These are phyloP conservation scores for Oscheius myriophilus DNA, from an alignment of 2,888 invertebrate genomes.

Conservation along the genomic window DNA sequence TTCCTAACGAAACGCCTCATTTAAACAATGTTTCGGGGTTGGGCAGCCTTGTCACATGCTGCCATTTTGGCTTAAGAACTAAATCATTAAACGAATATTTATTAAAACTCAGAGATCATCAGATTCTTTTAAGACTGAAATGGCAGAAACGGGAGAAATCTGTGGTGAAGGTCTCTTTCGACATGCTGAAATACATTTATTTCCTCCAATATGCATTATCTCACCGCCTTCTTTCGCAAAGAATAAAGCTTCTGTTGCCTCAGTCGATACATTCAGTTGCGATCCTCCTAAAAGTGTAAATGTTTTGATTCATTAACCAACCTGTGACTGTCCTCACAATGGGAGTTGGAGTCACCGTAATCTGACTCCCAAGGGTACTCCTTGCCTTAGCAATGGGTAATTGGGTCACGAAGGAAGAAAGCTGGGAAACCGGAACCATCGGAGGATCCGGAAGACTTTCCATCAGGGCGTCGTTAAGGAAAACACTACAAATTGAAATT, in stretches of 20 bases:
- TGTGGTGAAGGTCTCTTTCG: no score
- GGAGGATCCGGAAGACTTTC: conserved; percentile 31
- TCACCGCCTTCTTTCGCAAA: not conserved
- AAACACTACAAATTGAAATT: not conserved
- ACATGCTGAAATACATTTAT: not conserved
- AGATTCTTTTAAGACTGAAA: no score
- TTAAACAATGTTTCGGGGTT: no score
- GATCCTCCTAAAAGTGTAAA: no score
- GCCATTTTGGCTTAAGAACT: no score
- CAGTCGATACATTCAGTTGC: no score
- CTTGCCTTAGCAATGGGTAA: not conserved
- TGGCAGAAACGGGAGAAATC: no score
- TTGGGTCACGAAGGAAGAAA: not conserved
- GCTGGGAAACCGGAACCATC: conserved; percentile 4
- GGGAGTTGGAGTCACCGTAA: conserved; percentile 11
- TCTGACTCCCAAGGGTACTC: not conserved
- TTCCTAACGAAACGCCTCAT: no score
- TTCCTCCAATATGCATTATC: not conserved
- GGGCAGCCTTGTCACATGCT: no score
- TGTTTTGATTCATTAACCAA: not conserved
- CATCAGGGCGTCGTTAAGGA: conserved; percentile 14
- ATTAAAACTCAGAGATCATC: no score
- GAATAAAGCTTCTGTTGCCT: no score
- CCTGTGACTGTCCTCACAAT: conserved; percentile 6
- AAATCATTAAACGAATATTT: no score